Evolutionary conservation across 1,140 invertebrate genomes (phyloP), one percentile per base, ranked within the genome.

Genomic region (Cotesia glomerata): DNA sequence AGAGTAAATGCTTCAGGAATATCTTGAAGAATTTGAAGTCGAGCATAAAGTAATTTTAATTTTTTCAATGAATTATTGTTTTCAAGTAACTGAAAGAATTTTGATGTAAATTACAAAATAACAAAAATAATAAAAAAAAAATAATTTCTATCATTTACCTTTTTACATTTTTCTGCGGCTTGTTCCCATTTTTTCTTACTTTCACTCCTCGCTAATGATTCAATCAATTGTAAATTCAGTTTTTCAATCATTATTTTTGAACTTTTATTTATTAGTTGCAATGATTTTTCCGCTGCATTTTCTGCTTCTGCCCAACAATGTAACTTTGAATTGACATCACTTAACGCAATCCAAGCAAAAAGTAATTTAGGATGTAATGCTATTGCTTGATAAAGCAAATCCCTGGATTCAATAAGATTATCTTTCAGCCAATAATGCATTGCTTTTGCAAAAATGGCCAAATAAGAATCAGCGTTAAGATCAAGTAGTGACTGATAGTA

Each of bases 391-490:
- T 85, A 81, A 7, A 90, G 78, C 71, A 86, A 74, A 71, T 90
- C 86, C 72, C 89, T 89, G 3, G 91, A 88, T 73, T 89, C 84
- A 5, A 91, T 77, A 73, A 88, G 89, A 74, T 89, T 86, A 8
- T 86, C 80, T 51, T 87, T 80, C 39, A 87, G 80, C 81, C 86
- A 90, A 8, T 85, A 80, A 73, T 86, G 78, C n/a, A 91, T 86
- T 36, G 89, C 90, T 84, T 90, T 89, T 51, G 92, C 87, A n/a
- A 92, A 83, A 16, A 88, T 76, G 11, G 85, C 91, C 75, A 90
- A 86, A 79, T 89, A 88, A 0, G 91, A 92, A 51, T 89, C 86
- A 69, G 85, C 49, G 80, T 92, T 87, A 0, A 90, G 49, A 35
- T 85, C 75, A 13, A 88, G 76, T 13, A 91, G 78, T 69, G 78